These are phyloP conservation scores for Venturia canescens DNA, from an alignment of 1,140 invertebrate genomes.

Conservation along the genomic window DNA sequence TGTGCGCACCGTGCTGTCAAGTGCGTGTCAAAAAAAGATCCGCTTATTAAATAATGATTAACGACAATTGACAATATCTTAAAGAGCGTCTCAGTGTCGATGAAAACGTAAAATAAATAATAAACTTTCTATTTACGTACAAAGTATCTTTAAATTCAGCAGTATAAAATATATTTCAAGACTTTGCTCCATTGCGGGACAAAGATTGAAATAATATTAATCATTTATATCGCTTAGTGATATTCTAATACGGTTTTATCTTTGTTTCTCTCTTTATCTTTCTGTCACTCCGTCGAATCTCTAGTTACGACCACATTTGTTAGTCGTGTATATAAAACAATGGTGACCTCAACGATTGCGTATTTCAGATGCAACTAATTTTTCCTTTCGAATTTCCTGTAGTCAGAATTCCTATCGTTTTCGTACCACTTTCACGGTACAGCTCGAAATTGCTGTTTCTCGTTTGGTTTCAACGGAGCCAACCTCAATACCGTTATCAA, in stretches of 20 bases:
- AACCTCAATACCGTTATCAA: no score
- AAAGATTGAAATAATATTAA: constrained; percentile 8
- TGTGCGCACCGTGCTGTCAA: constrained; percentile 29
- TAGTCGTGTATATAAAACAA: background rate
- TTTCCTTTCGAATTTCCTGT: background rate
- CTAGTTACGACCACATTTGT: background rate
- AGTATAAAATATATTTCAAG: constrained; percentile 40
- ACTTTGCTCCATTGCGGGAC: background rate
- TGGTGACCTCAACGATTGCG: no score
- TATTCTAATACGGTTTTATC: background rate
- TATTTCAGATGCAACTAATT: no score
- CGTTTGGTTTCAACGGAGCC: no score
- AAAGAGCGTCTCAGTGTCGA: background rate
- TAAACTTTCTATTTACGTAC: constrained; percentile 31
- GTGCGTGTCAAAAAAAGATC: constrained; percentile 3
- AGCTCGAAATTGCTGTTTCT: no score
- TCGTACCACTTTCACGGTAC: no score
- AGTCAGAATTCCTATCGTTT: no score
- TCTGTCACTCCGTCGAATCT: no score
- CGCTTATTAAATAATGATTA: constrained; percentile 25
- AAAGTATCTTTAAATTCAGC: constrained; percentile 23
- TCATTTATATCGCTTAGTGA: background rate
- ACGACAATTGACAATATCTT: constrained; percentile 22
- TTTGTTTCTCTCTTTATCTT: no score
- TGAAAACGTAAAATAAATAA: constrained; percentile 30